A percentile compares a stretch with the other conserved stretches of the same genome.
Conservation (phyloP, 1,140 invertebrate genomes). For the Hylaeus volcanicus region DNA sequence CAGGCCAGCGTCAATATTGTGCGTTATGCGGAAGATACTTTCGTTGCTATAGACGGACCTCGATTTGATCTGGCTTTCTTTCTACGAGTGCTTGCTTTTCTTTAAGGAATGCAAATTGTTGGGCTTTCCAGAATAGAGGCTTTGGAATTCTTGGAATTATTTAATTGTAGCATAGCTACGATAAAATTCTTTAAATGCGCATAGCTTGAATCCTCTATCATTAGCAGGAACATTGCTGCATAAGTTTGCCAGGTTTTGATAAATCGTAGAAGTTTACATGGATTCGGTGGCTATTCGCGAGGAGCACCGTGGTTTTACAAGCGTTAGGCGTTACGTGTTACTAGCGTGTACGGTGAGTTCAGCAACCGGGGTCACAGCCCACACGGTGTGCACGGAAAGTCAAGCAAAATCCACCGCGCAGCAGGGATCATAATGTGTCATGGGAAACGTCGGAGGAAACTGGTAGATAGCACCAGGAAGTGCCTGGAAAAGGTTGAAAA, state of each 20-base stretch:
- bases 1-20: neutral
- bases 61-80: too few species aligned
- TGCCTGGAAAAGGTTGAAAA: neutral
- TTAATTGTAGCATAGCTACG: too few species aligned
- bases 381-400: conserved; percentile 18
- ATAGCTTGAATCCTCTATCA: neutral
- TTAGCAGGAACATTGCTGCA: neutral
- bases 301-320: neutral
- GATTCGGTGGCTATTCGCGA: neutral
- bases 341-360: neutral
- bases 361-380: conserved; percentile 41
- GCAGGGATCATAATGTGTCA: conserved; percentile 11
- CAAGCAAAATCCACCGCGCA: conserved; percentile 17
- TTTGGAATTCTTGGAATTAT: too few species aligned
- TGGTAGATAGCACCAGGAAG: neutral
- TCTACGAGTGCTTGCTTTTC: too few species aligned
- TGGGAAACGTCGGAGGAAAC: neutral
- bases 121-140: too few species aligned
- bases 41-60: too few species aligned
- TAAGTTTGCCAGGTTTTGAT: neutral
- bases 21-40: too few species aligned
- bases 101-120: too few species aligned
- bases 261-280: neutral
- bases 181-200: too few species aligned
- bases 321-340: neutral